Percentiles rank a stretch among this genome's conserved stretches.
Evolutionary conservation across 2,888 invertebrate species (phyloP).

Genomic region (Dermolepida albohirtum): DNA sequence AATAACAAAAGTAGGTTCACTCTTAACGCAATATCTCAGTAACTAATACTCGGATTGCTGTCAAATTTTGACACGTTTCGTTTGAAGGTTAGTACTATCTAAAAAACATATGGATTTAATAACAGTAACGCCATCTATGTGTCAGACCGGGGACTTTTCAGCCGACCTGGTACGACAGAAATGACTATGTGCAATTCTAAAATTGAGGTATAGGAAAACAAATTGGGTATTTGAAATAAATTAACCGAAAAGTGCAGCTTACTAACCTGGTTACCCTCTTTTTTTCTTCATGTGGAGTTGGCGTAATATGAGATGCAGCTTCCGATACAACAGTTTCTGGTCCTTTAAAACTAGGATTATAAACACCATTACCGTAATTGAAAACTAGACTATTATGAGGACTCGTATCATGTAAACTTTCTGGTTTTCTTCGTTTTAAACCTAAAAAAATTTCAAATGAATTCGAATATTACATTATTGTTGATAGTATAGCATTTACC

Average conservation of each 20-base stretch:
- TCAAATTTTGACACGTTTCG: too few species aligned
- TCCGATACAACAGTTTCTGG: slow-evolving; percentile 39
- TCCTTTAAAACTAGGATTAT: slow-evolving; percentile 34
- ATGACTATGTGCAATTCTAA: too few species aligned
- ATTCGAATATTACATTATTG: neutral
- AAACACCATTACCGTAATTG: slow-evolving; percentile 12
- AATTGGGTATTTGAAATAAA: too few species aligned
- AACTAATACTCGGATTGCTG: too few species aligned
- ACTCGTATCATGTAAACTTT: slow-evolving; percentile 22
- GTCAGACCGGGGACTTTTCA: too few species aligned
- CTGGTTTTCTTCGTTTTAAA: slow-evolving; percentile 19
- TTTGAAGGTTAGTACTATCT: too few species aligned
- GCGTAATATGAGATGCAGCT: slow-evolving; percentile 36
- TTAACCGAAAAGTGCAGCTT: slow-evolving; percentile 48
- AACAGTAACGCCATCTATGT: too few species aligned
- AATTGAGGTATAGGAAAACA: too few species aligned
- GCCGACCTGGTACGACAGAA: too few species aligned
- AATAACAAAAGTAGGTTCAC: too few species aligned
- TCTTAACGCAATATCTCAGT: too few species aligned
- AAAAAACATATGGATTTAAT: too few species aligned
- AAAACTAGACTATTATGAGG: slow-evolving; percentile 24
- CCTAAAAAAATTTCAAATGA: neutral
- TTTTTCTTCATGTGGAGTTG: slow-evolving; percentile 65
- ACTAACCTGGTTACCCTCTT: slow-evolving; percentile 66
- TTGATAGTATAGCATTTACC: neutral